Evolutionary conservation across 2,888 invertebrate species (phyloP).

Genomic region (Poecilobothrus nobilitatus): DNA sequence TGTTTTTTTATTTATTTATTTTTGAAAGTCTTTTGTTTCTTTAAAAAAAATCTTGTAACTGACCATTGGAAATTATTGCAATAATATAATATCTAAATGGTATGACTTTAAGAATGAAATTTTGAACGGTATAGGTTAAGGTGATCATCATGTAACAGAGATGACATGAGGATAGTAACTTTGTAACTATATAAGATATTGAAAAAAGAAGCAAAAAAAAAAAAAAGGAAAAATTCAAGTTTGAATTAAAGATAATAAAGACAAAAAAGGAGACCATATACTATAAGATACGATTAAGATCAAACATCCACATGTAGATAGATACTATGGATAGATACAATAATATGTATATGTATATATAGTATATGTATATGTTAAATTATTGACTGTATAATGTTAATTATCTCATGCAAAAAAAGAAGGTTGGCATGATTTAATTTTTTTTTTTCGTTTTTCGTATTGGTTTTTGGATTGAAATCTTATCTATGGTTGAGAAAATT

Average conservation of each 20-base stretch:
- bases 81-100: neutral
- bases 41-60: neutral
- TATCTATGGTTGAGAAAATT: conserved; percentile 1
- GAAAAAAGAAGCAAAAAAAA: too few species aligned
- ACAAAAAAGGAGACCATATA: too few species aligned
- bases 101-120: too few species aligned
- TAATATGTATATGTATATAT: neutral
- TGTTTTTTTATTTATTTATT: neutral
- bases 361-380: neutral
- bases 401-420: neutral
- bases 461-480: neutral
- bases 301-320: too few species aligned
- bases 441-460: neutral
- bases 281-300: too few species aligned
- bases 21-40: neutral
- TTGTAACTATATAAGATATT: too few species aligned
- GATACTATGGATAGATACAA: too few species aligned
- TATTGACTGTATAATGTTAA: neutral
- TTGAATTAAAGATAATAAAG: too few species aligned
- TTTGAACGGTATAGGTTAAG: too few species aligned
- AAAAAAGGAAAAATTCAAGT: too few species aligned
- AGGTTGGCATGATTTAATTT: neutral
- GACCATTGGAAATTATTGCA: neutral
- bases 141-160: too few species aligned
- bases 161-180: too few species aligned